Percentiles rank a stretch among this genome's conserved stretches.
Conservation (phyloP, 2,888 invertebrate genomes). For the Diplolepis rosae region DNA sequence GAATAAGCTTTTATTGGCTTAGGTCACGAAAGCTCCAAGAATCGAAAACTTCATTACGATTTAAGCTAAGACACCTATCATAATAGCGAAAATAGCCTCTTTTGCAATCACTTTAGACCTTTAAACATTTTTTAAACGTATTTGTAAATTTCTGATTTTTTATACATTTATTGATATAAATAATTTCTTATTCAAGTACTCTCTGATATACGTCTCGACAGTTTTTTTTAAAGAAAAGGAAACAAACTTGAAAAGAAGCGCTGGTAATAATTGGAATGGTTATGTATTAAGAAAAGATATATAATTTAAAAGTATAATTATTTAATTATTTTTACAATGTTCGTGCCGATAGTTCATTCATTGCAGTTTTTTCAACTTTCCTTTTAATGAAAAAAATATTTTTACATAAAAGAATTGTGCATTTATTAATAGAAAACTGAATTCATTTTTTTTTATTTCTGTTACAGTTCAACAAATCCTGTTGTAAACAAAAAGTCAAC, state of each 20-base stretch:
- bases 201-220: too few species aligned
- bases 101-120: not conserved
- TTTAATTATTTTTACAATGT: not conserved
- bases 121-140: not conserved
- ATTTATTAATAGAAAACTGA: not conserved
- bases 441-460: not conserved
- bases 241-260: not conserved
- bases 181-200: too few species aligned
- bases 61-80: conserved; percentile 2
- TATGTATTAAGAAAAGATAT: not conserved
- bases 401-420: not conserved
- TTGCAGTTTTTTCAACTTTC: not conserved
- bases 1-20: conserved; percentile 3
- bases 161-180: too few species aligned
- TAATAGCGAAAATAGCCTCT: not conserved
- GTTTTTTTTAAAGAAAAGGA: not conserved
- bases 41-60: not conserved
- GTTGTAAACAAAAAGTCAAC: conserved; percentile 1
- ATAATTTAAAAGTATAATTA: not conserved
- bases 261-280: not conserved
- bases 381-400: not conserved
- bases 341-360: not conserved
- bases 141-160: too few species aligned
- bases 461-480: conserved; percentile 1
- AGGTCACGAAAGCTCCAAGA: conserved; percentile 10